Percentiles rank a stretch among this genome's conserved stretches.
These are phyloP conservation scores for Caenorhabditis latens DNA, from an alignment of 1,140 invertebrate genomes.

Conservation along the genomic window DNA sequence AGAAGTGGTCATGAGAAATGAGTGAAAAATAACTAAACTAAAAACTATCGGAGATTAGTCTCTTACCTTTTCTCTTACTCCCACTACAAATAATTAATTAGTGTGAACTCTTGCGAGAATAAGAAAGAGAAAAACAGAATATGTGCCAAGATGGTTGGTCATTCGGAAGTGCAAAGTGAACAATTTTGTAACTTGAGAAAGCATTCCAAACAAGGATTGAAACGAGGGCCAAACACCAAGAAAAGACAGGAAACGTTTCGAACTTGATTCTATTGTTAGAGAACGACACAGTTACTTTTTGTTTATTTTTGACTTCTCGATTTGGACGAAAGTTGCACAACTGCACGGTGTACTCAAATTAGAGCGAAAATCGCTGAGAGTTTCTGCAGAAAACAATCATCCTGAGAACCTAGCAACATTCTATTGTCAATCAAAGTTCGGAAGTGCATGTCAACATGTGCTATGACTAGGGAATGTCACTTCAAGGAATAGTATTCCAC, in stretches of 20 bases:
- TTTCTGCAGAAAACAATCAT: constrained; percentile 37
- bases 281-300: neutral
- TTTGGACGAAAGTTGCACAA: constrained; percentile 14
- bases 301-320: neutral
- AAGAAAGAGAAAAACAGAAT: neutral
- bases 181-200: neutral
- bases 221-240: neutral
- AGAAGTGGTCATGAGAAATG: neutral
- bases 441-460: neutral
- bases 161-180: neutral
- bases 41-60: too few species aligned
- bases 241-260: neutral
- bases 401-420: neutral
- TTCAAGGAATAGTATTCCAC: too few species aligned
- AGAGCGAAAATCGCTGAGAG: neutral
- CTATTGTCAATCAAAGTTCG: constrained; percentile 35
- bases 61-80: neutral
- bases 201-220: neutral
- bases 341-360: constrained; percentile 12
- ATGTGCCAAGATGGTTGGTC: constrained; percentile 21
- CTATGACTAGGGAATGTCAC: too few species aligned
- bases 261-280: constrained; percentile 31
- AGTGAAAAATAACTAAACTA: too few species aligned
- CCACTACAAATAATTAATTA: constrained; percentile 35
- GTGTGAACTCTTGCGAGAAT: neutral